A percentile compares a stretch with the other conserved stretches of the same genome.
Evolutionary conservation across 2,888 invertebrate genomes (phyloP).

Genomic region (Acleris literana): DNA sequence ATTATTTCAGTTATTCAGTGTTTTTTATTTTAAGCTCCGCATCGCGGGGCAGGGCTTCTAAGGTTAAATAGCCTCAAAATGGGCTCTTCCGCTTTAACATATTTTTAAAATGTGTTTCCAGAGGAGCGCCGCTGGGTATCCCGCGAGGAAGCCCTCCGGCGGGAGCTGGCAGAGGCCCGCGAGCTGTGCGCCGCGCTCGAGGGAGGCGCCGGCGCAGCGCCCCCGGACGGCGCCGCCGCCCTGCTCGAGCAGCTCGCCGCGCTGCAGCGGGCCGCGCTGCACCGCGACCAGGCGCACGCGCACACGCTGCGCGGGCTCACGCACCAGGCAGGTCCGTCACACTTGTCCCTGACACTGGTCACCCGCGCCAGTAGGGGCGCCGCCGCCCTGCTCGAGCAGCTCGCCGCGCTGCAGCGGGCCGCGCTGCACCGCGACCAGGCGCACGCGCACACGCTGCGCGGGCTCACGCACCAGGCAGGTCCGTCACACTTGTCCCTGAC

Average conservation of each 20-base stretch:
- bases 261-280: slow-evolving; percentile 42
- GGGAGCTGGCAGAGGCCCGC: slow-evolving; percentile 59
- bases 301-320: slow-evolving; percentile 1
- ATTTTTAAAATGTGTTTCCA: slow-evolving; percentile 38
- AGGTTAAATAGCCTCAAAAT: too few relatives aligned
- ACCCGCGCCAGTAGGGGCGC: neutral
- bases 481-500: slow-evolving; percentile 6
- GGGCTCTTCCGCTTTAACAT: too few relatives aligned
- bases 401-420: slow-evolving; percentile 51
- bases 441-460: slow-evolving; percentile 33
- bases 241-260: slow-evolving; percentile 64
- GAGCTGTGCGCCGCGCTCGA: slow-evolving; percentile 45
- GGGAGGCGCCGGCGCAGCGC: slow-evolving; percentile 39
- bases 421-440: neutral
- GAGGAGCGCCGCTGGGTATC: slow-evolving; percentile 73
- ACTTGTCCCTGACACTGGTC: too few relatives aligned
- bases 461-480: slow-evolving; percentile 46
- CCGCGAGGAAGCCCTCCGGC: slow-evolving; percentile 65
- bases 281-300: too few relatives aligned
- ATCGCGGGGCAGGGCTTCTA: too few relatives aligned
- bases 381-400: neutral
- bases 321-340: slow-evolving; percentile 43
- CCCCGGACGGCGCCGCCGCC: slow-evolving; percentile 45
- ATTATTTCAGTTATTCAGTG: too few relatives aligned
- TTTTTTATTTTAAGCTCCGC: too few relatives aligned